phyloP scores from a whole-genome alignment of 2,113 vertebrate genomes.

The Cariama cristata region DNA sequence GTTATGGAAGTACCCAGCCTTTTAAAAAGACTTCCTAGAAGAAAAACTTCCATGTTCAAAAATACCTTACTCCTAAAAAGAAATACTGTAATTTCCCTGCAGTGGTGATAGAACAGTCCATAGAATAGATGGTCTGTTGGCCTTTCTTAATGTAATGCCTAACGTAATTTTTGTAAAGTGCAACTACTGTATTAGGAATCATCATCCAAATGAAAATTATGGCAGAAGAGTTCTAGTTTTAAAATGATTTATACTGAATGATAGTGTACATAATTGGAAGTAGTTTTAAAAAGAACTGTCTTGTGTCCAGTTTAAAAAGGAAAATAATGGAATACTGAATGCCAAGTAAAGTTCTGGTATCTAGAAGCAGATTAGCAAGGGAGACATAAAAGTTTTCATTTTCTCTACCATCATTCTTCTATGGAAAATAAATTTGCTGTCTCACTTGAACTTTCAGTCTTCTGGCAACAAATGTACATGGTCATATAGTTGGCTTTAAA shows the following conservation, averaged over 20 bases:
- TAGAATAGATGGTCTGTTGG: neutral
- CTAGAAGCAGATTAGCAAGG: neutral
- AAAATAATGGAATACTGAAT: neutral
- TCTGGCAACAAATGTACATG: neutral
- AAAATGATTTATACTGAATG: neutral
- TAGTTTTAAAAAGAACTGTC: neutral
- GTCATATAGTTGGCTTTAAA: neutral
- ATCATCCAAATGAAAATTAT: neutral
- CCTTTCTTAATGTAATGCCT: neutral
- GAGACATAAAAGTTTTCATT: neutral
- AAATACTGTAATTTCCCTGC: neutral
- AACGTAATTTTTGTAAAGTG: neutral
- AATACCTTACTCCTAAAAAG: neutral
- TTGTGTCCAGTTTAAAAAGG: neutral
- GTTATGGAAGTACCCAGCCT: neutral
- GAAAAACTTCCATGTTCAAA: neutral
- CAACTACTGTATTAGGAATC: neutral
- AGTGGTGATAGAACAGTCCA: neutral
- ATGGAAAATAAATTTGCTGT: neutral
- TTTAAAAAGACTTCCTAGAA: neutral
- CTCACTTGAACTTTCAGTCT: neutral
- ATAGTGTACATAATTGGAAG: neutral
- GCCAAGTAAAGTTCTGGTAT: neutral
- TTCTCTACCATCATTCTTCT: neutral
- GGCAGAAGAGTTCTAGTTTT: neutral